Evolutionary conservation across 2,888 invertebrate genomes (phyloP), one percentile per base, ranked within the genome.

Genomic region (Xiphydria camelus): DNA sequence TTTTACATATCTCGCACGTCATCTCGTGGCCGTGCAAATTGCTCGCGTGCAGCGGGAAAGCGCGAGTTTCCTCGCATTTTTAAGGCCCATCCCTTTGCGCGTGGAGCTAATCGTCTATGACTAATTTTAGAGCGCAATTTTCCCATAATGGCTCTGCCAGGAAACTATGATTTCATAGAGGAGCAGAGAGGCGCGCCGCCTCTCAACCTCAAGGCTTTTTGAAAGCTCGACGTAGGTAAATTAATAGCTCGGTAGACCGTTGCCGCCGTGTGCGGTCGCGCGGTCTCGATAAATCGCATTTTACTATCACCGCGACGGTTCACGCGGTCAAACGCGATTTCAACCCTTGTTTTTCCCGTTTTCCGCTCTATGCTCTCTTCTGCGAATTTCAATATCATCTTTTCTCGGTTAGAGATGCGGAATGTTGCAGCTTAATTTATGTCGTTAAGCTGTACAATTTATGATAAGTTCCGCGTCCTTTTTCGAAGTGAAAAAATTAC

Each of bases 211-310:
- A 66, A 67, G 67, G 66, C 57, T 67, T 63, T 68, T 67, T 54
- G 66, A 68, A 68, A 68, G 68, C 68, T 68, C 52, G 54, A 49
- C 7, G 60, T 47, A n/a, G n/a, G n/a, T n/a, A 62, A 66, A 66
- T 66, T 66, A 62, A 64, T 62, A 66, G 60, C 57, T 47, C 45
- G 35, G 22, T 23, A 48, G 23, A 46, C 48, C 45, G 55, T n/a
- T n/a, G 15, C 29, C 29, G 12, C 12, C 29, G 29, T 29, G 14
- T n/a, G n/a, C n/a, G n/a, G n/a, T n/a, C 53, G 39, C 41, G 33
- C 41, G 22, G 38, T 17, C 35, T 48, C 21, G 26, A 26, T 40
- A 48, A 44, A 20, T 14, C 21, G 18, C 36, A 46, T 40, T 39
- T 46, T 18, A 33, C 20, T 21, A 12, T 29, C 29, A n/a, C n/a